Evolutionary conservation across 2,797 vertebrate genomes (phyloP).

Genomic region (Emys orbicularis): DNA sequence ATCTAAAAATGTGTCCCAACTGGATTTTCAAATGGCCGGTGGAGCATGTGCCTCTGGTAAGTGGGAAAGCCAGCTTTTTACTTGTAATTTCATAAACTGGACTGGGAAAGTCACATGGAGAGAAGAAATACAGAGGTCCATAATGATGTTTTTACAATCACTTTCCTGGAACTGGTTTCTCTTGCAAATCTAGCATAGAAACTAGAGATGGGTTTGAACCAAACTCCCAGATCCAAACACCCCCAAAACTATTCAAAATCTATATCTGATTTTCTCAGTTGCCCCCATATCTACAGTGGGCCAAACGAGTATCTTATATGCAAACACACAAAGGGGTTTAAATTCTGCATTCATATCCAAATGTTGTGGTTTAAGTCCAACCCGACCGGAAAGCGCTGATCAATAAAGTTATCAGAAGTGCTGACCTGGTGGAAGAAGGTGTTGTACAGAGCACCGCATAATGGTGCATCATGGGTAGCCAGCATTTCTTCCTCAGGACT

Average conservation of each 20-base stretch:
- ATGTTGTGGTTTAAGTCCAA: neutral
- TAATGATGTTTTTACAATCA: neutral
- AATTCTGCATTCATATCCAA: neutral
- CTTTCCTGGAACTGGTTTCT: neutral
- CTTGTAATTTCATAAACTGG: neutral
- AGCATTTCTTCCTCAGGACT: neutral
- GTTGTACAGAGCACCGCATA: slow-evolving; percentile 54
- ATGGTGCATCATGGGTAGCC: neutral
- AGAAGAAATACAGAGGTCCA: neutral
- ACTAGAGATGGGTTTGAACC: neutral
- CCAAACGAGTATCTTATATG: neutral
- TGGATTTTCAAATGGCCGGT: neutral
- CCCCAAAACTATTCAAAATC: no score
- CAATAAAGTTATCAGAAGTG: neutral
- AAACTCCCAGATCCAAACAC: neutral
- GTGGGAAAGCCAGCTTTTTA: neutral
- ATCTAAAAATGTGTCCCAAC: neutral
- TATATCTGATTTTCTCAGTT: neutral
- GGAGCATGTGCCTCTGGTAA: no score
- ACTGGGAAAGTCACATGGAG: neutral
- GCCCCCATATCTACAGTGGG: neutral
- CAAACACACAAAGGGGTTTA: neutral
- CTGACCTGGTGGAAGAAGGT: slow-evolving; percentile 68
- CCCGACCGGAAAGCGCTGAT: neutral
- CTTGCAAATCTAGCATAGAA: neutral